These are phyloP conservation scores for Phragmatobia fuliginosa DNA, from an alignment of 2,888 invertebrate species.

Conservation along the genomic window DNA sequence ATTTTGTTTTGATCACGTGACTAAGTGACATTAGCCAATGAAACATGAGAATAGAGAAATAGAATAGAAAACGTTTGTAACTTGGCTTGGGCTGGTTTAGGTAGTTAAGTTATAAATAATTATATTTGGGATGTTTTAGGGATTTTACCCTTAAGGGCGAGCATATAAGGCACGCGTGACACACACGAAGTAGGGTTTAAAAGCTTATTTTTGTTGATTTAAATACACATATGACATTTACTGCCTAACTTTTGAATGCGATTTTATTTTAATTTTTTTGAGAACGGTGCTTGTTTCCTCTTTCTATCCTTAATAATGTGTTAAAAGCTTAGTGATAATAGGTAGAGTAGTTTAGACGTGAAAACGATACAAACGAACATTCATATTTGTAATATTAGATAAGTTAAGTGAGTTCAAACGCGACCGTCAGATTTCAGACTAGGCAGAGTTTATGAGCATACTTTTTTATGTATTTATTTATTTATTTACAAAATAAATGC, in stretches of 20 bases:
- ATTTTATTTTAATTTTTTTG: neutral
- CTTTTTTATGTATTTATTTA: neutral
- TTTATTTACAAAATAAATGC: neutral
- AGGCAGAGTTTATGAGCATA: neutral
- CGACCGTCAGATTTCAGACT: neutral
- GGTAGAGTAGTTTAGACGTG: neutral
- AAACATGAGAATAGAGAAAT: no score
- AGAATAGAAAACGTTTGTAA: no score
- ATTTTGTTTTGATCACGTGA: no score
- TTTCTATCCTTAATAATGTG: neutral
- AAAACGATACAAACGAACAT: neutral
- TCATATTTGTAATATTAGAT: neutral
- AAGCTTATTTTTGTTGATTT: neutral
- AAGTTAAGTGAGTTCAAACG: neutral
- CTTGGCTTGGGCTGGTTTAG: no score
- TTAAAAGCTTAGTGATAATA: neutral
- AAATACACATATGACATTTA: no score
- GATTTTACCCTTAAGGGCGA: neutral
- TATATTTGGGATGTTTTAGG: neutral
- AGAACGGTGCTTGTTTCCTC: no score
- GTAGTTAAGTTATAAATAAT: neutral
- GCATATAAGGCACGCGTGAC: neutral
- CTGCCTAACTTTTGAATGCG: no score
- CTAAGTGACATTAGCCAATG: no score
- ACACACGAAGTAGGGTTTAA: neutral